Percentiles rank a stretch among this genome's conserved stretches.
Conservation (phyloP, 2,888 invertebrate species). For the Acleris sparsana region DNA sequence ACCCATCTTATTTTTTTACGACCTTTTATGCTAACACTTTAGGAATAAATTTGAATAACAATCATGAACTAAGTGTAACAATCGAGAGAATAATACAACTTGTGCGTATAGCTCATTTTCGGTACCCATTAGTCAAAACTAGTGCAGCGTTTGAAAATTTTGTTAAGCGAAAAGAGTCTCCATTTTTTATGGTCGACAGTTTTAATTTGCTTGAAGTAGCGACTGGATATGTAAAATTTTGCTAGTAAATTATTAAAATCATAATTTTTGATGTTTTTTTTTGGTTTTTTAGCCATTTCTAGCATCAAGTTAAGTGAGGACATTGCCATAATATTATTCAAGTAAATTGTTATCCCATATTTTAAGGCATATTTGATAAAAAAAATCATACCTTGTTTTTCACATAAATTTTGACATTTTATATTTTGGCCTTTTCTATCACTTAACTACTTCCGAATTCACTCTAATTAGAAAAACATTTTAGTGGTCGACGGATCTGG, state of each 20-base stretch:
- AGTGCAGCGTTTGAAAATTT: constrained; percentile 38
- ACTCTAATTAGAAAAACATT: too few species aligned
- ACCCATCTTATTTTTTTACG: neutral
- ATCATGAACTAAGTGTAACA: constrained; percentile 27
- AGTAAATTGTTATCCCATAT: too few species aligned
- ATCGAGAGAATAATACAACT: constrained; percentile 40
- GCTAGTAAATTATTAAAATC: constrained; percentile 2
- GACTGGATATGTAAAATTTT: neutral
- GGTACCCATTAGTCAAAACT: constrained; percentile 52
- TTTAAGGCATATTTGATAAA: too few species aligned
- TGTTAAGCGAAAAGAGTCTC: constrained; percentile 39
- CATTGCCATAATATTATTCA: too few species aligned
- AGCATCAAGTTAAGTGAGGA: too few species aligned
- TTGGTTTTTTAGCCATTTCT: neutral
- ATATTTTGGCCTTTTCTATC: too few species aligned
- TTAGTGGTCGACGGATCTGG: too few species aligned
- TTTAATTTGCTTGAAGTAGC: constrained; percentile 20
- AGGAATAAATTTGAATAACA: constrained; percentile 43
- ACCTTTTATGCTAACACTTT: constrained; percentile 28
- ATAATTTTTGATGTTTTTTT: constrained; percentile 15
- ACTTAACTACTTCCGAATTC: too few species aligned
- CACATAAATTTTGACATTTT: too few species aligned
- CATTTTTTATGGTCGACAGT: constrained; percentile 39
- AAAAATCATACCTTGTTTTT: too few species aligned
- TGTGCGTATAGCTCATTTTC: constrained; percentile 50